A percentile compares a stretch with the other conserved stretches of the same genome.
Conservation (phyloP, 2,797 vertebrate genomes). For the Nyctibius grandis region DNA sequence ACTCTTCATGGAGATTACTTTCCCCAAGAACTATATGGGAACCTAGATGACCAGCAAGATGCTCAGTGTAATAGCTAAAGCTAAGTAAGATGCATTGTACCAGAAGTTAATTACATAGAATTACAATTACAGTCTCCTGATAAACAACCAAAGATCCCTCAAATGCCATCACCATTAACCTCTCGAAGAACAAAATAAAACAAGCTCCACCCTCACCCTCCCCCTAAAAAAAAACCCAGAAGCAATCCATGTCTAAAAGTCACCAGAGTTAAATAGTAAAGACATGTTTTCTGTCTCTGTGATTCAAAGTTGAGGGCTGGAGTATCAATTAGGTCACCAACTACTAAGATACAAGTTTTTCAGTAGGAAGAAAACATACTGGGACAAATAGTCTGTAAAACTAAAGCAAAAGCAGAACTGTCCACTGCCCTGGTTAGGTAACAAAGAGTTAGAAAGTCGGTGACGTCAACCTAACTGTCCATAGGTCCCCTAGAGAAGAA, state of each 20-base stretch:
- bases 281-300: neutral
- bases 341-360: neutral
- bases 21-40: neutral
- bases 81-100: neutral
- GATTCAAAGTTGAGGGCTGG: neutral
- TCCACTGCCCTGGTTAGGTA: neutral
- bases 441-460: neutral
- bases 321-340: neutral
- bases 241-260: neutral
- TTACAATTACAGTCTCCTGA: neutral
- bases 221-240: neutral
- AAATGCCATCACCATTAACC: neutral
- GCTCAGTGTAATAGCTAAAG: neutral
- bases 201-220: rapidly evolving
- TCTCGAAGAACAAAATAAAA: neutral
- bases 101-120: neutral
- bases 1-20: neutral
- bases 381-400: neutral
- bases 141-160: neutral
- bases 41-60: neutral
- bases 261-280: neutral
- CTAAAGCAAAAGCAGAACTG: neutral
- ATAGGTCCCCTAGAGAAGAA: neutral
- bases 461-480: neutral
- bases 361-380: neutral